Base-by-base conservation (phyloP, 1,140 invertebrate genomes). In the Caenorhabditis briggsae region DNA sequence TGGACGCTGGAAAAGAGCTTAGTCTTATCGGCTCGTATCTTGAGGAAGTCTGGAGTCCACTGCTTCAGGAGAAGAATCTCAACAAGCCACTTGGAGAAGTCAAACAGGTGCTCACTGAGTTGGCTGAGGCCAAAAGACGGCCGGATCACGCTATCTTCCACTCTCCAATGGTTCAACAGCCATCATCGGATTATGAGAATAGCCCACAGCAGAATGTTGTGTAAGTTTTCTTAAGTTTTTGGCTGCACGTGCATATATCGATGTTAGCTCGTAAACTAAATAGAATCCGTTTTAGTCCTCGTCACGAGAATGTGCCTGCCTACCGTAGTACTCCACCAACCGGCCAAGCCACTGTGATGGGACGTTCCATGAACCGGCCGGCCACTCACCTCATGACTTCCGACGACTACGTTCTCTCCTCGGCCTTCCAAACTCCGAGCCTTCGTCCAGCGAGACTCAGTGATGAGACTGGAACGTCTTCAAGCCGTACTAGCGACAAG, bases 1-100 rank as follows among this genome's bases (percentile, higher is more conserved):
- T 89, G 23, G 92, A 92, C 78, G 23, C 89, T 33, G 91, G 91
- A 8, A 91, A 90, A 59, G 92, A 92, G 55, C 61, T 92, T 9
- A 84, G 82, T 9, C 83, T 92, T 3, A 86, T 92, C 9, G 85
- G 91, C 53, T 86, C 84, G 9, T 92, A 92, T 65, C 86, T 92
- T n/a, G 88, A 88, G 41, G 91, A 92, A 84, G 55, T 83, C 8
- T 92, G 91, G 92, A 88, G 82, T 55, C 23, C 82, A 65, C 56
- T 92, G 78, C 58, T 90, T 16, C 86, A 90, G 46, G 85, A 90
- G 74, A 88, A 90, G 59, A 86, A 88, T 18, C 41, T 50, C 1
- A 55, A 82, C 12, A 82, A 90, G 33, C 78, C 87, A 41, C 82
- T 88, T 7, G 58, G 82, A 25, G 70, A 64, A 43, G 46, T 91